Evolutionary conservation across 2,888 invertebrate species (phyloP), one percentile per base, ranked within the genome.

Genomic region (Caenorhabditis afra): DNA sequence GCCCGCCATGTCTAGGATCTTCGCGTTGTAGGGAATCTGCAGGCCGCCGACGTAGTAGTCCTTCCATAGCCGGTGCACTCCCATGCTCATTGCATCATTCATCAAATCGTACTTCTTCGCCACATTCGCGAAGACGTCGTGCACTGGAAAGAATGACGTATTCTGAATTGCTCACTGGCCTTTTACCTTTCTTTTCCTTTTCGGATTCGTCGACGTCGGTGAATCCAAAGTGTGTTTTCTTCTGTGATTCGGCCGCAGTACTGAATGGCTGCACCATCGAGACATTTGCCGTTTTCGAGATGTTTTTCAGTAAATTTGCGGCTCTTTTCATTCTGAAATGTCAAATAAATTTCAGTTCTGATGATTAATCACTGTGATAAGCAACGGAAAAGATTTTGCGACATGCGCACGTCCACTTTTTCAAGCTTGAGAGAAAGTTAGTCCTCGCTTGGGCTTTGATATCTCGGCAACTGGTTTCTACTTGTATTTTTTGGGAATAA

Each of bases 21-120:
- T 93, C 29, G 94, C 95, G 74, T 94, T 94, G 59, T 93, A 93
- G 3, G 93, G 93, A 0, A 96, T 95, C 1, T 93, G 93, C 52
- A 98, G 91, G 53, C 93, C 93, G 70, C 94, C 93, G 79, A 99
- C 94, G 88, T 98, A 96, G 65, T 94, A 89, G 66, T 98, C 96
- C 91, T 99, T 99, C 99, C 99, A 99, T 2, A 97, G 83, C 52
- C 98, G 92, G 91, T 99, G 99, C 75, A 98, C 93, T 7, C 98
- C 97, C 80, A 94, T 92, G 62, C 97, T 97, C 97, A 99, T 97
- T 0, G 93, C 94, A 93, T 99, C 99, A 90, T 99, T 99, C 98
- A 99, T 99, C 70, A 94, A 88, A 91, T 99, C 99, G 91, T 99
- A 99, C 18, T 94, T 95, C 68, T 94, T 92, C 0, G 99, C 97